A percentile compares a stretch with the other conserved stretches of the same genome.
phyloP scores from a whole-genome alignment of 2,797 vertebrate species.

The Saxicola maurus region DNA sequence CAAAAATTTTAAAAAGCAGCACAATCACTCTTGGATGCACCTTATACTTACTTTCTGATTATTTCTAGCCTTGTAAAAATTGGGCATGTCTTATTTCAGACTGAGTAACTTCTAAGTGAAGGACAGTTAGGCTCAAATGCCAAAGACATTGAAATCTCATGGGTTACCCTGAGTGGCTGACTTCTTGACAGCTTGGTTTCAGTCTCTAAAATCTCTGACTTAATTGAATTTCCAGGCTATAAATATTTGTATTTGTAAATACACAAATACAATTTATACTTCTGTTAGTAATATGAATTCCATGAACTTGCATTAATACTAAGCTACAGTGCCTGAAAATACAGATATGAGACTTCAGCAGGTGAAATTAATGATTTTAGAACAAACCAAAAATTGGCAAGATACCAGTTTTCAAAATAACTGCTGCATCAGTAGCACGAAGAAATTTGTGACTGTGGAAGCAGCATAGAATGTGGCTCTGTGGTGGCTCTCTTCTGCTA shows the following conservation, averaged over 20 bases:
- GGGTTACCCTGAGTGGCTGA: not conserved
- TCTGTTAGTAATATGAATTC: not conserved
- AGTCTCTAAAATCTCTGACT: not conserved
- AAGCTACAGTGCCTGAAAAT: not conserved
- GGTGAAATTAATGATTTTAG: not conserved
- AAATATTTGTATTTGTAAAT: not conserved
- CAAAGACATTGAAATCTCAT: not conserved
- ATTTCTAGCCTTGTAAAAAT: not conserved
- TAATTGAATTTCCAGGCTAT: not conserved
- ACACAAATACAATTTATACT: not conserved
- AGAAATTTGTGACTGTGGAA: not conserved
- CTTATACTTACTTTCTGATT: not conserved
- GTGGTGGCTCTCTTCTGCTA: not conserved
- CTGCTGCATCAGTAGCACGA: not conserved
- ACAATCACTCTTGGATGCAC: not conserved
- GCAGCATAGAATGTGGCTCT: not conserved
- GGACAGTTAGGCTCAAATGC: not conserved
- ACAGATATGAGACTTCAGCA: not conserved
- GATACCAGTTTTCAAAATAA: not conserved
- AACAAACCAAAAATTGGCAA: not conserved
- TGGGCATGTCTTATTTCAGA: not conserved
- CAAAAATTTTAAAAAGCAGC: not conserved
- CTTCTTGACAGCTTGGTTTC: not conserved
- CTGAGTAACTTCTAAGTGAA: not conserved
- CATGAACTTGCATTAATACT: not conserved